A percentile compares a stretch with the other conserved stretches of the same genome.
phyloP scores from a whole-genome alignment of 2,797 vertebrate species.

The Esox masquinongy region DNA sequence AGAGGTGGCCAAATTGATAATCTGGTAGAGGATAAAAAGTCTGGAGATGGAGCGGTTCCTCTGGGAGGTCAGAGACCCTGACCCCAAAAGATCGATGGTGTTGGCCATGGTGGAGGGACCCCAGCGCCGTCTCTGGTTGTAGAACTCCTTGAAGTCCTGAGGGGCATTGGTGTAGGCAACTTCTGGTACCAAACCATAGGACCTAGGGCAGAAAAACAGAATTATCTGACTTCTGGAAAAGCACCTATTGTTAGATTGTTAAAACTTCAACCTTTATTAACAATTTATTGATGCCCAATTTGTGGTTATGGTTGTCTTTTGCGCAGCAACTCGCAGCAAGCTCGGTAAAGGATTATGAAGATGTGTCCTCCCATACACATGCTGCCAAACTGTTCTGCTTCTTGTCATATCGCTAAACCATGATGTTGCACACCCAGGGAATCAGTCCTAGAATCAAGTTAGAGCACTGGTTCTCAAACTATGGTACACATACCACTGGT shows the following conservation, averaged over 20 bases:
- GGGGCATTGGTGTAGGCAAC: conserved; percentile 79
- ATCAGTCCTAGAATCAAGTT: too few relatives aligned
- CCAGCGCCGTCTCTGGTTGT: conserved; percentile 78
- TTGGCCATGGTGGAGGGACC: conserved; percentile 77
- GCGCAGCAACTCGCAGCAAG: too few relatives aligned
- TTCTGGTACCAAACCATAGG: conserved; percentile 80
- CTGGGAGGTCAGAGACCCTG: conserved; percentile 44
- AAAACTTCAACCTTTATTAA: background rate
- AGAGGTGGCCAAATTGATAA: conserved; percentile 58
- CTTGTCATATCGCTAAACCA: too few relatives aligned
- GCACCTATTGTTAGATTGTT: background rate
- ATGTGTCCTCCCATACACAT: too few relatives aligned
- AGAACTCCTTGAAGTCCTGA: conserved; percentile 76
- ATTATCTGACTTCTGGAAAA: background rate
- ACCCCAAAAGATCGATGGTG: conserved; percentile 64
- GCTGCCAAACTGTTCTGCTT: too few relatives aligned
- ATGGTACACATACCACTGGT: too few relatives aligned
- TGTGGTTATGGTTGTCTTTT: too few relatives aligned
- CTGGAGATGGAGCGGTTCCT: conserved; percentile 72
- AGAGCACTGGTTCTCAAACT: too few relatives aligned
- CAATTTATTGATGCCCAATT: too few relatives aligned
- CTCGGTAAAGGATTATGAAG: too few relatives aligned
- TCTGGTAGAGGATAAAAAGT: conserved; percentile 73
- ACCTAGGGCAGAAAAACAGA: conserved; percentile 48
- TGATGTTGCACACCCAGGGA: too few relatives aligned